Base-by-base conservation (phyloP, 2,113 vertebrate genomes). In the Pavo muticus region DNA sequence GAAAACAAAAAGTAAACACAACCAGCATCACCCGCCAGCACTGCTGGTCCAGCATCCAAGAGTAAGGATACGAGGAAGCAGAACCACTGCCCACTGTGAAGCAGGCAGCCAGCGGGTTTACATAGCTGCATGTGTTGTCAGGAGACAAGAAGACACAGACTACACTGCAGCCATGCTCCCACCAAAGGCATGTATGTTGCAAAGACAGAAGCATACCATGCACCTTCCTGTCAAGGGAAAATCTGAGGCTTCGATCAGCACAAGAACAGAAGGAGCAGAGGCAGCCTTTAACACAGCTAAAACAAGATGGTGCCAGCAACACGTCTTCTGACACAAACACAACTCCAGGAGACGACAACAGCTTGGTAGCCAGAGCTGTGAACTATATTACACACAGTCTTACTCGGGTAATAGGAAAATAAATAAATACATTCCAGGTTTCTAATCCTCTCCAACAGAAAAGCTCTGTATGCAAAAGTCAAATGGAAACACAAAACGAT, bases 291-390 rank as follows among this genome's bases (percentile, higher is more conserved):
- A 80, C 91, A 89, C 52, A 95, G 91, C 64, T 81, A 68, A 95
- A 95, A 68, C 95, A 96, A 95, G 78, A 96, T 94, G 95, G 95
- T 96, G 95, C 94, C 92, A 96, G 91, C 94, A 96, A 91, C 76
- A 82, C 18, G 70, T 92, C 94, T 94, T 91, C 95, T 94, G 94
- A 96, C 91, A 93, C 86, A 96, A 93, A 96, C 92, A 96, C 1
- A 42, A 61, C 90, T 65, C 86, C 93, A 69, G 86, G 40, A 87
- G 91, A 96, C 92, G 94, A 87, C 87, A 77, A 94, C 94, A 96
- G 96, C 94, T 87, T 95, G 95, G 94, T 95, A 96, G 95, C 95
- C 96, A 96, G 96, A 96, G 95, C 94, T 95, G 95, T 93, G 86
- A 96, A 96, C 93, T 92, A 78, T 75, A 94, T 14, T 91, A 80